phyloP scores from a whole-genome alignment of 2,888 invertebrate species.

The Drosophila tanythrix region DNA sequence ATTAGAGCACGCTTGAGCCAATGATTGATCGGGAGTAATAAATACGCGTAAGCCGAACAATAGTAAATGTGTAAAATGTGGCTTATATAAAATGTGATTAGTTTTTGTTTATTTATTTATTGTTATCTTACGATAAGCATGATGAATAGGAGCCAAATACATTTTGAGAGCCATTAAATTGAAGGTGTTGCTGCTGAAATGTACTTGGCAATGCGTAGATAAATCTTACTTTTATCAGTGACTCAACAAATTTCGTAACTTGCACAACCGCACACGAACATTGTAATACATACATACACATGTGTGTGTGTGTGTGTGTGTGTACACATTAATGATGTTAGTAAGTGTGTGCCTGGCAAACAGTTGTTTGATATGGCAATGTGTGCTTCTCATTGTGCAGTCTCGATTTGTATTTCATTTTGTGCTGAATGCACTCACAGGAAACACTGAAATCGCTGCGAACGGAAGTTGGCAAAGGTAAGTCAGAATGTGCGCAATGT shows the following conservation, averaged over 20 bases:
- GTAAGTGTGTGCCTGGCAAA: background rate
- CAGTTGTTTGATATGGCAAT: conserved; percentile 12
- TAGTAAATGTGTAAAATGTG: background rate
- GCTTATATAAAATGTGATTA: conserved; percentile 1
- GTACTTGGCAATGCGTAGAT: conserved; percentile 6
- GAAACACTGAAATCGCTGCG: conserved; percentile 30
- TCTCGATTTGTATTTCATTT: conserved; percentile 9
- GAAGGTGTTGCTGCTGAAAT: conserved; percentile 10
- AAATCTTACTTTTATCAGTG: conserved; percentile 16
- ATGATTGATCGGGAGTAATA: conserved; percentile 3
- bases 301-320: no score
- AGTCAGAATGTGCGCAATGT: conserved; percentile 32
- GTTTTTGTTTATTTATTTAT: background rate
- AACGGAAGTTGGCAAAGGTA: conserved; percentile 64
- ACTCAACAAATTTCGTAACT: background rate
- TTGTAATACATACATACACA: background rate
- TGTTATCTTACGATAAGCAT: conserved; percentile 39
- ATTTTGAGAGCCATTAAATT: conserved; percentile 26
- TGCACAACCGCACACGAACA: background rate
- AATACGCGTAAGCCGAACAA: conserved; percentile 1
- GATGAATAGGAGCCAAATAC: conserved; percentile 42
- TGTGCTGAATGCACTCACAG: conserved; percentile 32
- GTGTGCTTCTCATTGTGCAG: conserved; percentile 20
- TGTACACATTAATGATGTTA: background rate
- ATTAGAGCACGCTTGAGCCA: background rate